Evolutionary conservation across 2,113 vertebrate species (phyloP).

Genomic region (Macrotis lagotis): DNA sequence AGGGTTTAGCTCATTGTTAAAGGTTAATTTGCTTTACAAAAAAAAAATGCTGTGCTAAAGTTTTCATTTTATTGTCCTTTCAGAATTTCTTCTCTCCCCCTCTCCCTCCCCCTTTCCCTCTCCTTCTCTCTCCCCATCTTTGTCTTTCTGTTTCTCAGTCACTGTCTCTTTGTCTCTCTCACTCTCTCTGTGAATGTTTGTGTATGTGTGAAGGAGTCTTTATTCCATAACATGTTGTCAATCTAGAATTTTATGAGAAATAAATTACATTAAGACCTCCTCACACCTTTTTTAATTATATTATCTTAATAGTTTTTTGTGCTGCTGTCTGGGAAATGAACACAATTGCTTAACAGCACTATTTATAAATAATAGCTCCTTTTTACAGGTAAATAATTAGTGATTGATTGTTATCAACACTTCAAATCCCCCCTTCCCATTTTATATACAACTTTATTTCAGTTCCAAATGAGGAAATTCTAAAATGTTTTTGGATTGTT

Average conservation of each 20-base stretch:
- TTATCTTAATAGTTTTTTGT: slow-evolving; percentile 51
- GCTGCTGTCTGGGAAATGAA: slow-evolving; percentile 61
- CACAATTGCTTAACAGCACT: not conserved
- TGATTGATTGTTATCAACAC: not conserved
- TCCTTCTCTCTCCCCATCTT: too few species aligned
- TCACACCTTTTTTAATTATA: slow-evolving; percentile 65
- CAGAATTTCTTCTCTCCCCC: not conserved
- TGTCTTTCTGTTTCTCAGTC: too few species aligned
- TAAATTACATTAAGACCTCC: slow-evolving; percentile 47
- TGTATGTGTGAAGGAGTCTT: not conserved
- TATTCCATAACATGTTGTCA: slow-evolving; percentile 2
- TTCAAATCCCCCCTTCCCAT: not conserved
- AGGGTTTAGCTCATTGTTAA: not conserved
- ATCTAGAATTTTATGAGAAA: slow-evolving; percentile 34
- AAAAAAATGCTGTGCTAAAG: not conserved
- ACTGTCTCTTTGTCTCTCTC: too few species aligned
- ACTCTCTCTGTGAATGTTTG: too few species aligned
- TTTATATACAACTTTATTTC: slow-evolving; percentile 48
- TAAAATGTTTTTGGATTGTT: not conserved
- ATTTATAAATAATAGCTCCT: not conserved
- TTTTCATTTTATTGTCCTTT: not conserved
- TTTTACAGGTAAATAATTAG: slow-evolving; percentile 48
- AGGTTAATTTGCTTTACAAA: not conserved
- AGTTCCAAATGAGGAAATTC: slow-evolving; percentile 45
- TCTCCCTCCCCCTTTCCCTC: too few species aligned